A percentile compares a stretch with the other conserved stretches of the same genome.
phyloP scores from a whole-genome alignment of 1,140 invertebrate genomes.

The Elysia chlorotica region DNA sequence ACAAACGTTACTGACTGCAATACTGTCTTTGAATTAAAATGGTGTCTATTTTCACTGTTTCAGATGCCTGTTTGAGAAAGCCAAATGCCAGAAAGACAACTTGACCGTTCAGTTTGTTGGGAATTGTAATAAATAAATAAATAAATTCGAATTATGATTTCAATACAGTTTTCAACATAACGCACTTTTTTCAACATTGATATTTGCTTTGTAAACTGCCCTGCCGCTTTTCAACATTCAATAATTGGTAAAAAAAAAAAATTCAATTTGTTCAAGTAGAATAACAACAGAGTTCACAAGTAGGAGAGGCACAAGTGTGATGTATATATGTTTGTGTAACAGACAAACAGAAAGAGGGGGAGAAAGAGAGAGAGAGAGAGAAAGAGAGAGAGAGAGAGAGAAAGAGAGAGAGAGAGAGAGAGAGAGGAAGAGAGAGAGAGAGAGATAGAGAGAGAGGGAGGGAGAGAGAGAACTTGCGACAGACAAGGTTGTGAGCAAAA shows the following conservation, averaged over 20 bases:
- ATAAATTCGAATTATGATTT: too few relatives aligned
- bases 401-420: constrained; percentile 6
- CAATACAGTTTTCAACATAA: too few relatives aligned
- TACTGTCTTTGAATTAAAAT: too few relatives aligned
- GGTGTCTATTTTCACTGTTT: too few relatives aligned
- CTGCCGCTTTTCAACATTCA: background rate
- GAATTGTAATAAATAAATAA: too few relatives aligned
- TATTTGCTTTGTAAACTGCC: background rate
- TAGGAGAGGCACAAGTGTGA: background rate
- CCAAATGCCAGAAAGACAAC: too few relatives aligned
- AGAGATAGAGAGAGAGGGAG: constrained; percentile 1
- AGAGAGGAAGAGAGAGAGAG: constrained; percentile 3
- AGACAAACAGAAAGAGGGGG: background rate
- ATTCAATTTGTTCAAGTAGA: background rate
- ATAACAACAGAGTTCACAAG: background rate
- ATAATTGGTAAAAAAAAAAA: background rate
- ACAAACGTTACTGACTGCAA: too few relatives aligned
- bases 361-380: constrained; percentile 1
- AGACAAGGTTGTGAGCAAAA: too few relatives aligned
- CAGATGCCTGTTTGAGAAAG: too few relatives aligned
- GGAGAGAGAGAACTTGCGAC: constrained; percentile 17
- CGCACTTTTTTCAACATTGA: too few relatives aligned
- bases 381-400: constrained; percentile 17
- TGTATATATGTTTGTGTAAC: background rate
- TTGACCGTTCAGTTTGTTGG: too few relatives aligned